These are phyloP conservation scores for Leguminivora glycinivorella DNA, from an alignment of 1,140 invertebrate genomes.

Conservation along the genomic window DNA sequence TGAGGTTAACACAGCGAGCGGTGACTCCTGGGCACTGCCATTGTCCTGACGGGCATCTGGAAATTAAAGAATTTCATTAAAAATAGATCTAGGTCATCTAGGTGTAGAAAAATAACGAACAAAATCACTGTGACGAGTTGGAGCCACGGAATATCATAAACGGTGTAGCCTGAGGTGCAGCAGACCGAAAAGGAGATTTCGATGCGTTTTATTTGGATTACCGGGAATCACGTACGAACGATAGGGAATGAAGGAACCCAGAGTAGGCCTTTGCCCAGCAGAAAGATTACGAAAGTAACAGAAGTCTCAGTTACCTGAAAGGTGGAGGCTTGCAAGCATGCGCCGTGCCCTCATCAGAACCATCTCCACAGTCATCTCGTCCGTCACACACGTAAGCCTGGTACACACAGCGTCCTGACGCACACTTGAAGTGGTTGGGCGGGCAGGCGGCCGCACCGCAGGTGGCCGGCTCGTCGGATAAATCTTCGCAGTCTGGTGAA, in stretches of 20 bases:
- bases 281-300: too few relatives aligned
- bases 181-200: too few relatives aligned
- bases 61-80: conserved; percentile 9
- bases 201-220: too few relatives aligned
- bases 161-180: too few relatives aligned
- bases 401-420: conserved; percentile 94
- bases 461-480: conserved; percentile 92
- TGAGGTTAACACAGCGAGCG: conserved; percentile 88
- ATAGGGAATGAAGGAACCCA: too few relatives aligned
- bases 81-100: too few relatives aligned
- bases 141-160: too few relatives aligned
- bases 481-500: conserved; percentile 94
- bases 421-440: conserved; percentile 90
- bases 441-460: conserved; percentile 90
- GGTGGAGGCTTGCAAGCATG: conserved; percentile 88
- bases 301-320: conserved; percentile 82
- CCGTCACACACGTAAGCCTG: conserved; percentile 97
- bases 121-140: too few relatives aligned
- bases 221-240: too few relatives aligned
- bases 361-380: conserved; percentile 96
- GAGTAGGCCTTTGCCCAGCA: too few relatives aligned
- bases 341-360: conserved; percentile 91
- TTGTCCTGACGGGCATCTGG: conserved; percentile 85
- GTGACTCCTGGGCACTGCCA: conserved; percentile 92
- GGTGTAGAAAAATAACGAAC: too few relatives aligned